Evolutionary conservation across 2,113 vertebrate genomes (phyloP).

Genomic region (Corythornis vintsioides): DNA sequence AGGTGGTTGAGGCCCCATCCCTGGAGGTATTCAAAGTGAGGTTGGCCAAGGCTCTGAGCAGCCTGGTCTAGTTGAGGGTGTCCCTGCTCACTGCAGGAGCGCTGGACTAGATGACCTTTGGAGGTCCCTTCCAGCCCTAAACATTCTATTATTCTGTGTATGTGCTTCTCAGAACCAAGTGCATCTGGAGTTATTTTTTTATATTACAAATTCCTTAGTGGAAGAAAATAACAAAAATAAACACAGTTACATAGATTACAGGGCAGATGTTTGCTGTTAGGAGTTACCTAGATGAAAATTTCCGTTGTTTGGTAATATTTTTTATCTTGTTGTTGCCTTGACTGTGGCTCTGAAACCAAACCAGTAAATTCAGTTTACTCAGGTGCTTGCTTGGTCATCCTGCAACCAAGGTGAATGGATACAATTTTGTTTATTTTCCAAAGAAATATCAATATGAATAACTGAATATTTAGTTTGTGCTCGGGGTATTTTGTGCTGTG

Average conservation of each 20-base stretch:
- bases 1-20: too few relatives aligned
- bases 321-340: not conserved
- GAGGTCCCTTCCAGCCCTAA: too few relatives aligned
- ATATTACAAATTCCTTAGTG: not conserved
- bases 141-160: too few relatives aligned
- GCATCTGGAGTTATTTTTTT: not conserved
- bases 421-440: not conserved
- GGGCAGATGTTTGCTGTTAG: not conserved
- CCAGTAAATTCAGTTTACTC: not conserved
- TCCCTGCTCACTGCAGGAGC: too few relatives aligned
- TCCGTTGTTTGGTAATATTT: not conserved
- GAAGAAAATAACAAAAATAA: not conserved
- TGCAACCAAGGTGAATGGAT: not conserved
- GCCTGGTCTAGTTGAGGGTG: too few relatives aligned
- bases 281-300: not conserved
- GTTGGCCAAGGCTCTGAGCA: too few relatives aligned
- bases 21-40: too few relatives aligned
- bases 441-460: not conserved
- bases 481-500: not conserved
- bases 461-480: not conserved
- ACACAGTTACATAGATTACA: rapidly evolving
- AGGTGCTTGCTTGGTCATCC: not conserved
- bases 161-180: not conserved
- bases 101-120: too few relatives aligned
- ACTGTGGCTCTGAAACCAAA: not conserved